These are phyloP conservation scores for Poecilus cupreus DNA, from an alignment of 2,888 invertebrate species.

Conservation along the genomic window DNA sequence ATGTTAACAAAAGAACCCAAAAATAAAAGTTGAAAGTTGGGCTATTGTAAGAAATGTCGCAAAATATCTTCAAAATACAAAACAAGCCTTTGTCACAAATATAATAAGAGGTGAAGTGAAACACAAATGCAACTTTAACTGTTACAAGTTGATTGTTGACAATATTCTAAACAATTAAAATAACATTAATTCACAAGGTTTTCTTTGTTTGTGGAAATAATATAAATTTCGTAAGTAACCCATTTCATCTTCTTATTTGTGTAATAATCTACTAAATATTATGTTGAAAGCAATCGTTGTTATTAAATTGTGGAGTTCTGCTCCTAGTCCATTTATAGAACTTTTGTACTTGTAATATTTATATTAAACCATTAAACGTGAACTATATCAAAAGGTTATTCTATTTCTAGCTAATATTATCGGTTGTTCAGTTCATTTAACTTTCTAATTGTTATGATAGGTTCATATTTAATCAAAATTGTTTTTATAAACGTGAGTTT, in stretches of 20 bases:
- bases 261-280: not conserved
- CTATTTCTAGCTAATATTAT: slow-evolving; percentile 4
- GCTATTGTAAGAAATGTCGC: not conserved
- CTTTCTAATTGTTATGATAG: slow-evolving; percentile 11
- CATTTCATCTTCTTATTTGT: not conserved
- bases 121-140: not conserved
- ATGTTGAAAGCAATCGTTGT: not conserved
- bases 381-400: slow-evolving; percentile 1
- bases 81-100: not conserved
- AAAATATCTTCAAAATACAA: not conserved
- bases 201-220: not conserved
- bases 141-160: not conserved
- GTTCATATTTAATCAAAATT: slow-evolving; percentile 4
- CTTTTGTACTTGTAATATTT: not conserved
- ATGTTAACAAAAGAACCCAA: not conserved
- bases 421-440: not conserved
- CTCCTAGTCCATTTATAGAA: not conserved
- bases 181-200: slow-evolving; percentile 7
- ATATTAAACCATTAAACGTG: not conserved
- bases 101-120: not conserved
- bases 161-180: slow-evolving; percentile 17
- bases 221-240: not conserved
- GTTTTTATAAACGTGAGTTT: not conserved
- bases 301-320: not conserved
- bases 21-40: not conserved